phyloP scores from a whole-genome alignment of 1,140 invertebrate species.

The Yoshiicerus persimilis region DNA sequence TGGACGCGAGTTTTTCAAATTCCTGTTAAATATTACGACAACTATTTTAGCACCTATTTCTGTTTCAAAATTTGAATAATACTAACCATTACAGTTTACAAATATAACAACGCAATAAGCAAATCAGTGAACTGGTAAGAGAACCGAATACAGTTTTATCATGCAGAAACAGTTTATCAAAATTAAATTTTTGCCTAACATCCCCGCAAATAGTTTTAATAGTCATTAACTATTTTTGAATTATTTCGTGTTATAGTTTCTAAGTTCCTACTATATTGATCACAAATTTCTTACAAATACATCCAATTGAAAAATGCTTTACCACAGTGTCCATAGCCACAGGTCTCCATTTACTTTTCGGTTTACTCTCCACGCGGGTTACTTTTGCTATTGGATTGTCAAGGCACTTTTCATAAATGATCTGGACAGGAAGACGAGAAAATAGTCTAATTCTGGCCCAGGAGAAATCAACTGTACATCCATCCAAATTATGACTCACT shows the following conservation, averaged over 20 bases:
- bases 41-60: background rate
- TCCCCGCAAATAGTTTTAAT: too few species aligned
- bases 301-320: slow-evolving; percentile 55
- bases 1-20: slow-evolving; percentile 89
- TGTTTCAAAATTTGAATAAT: too few species aligned
- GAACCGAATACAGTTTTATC: too few species aligned
- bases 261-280: slow-evolving; percentile 4
- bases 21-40: slow-evolving; percentile 63
- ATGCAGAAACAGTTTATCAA: too few species aligned
- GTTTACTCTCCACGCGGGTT: slow-evolving; percentile 77
- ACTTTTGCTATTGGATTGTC: slow-evolving; percentile 79
- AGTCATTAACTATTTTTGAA: too few species aligned
- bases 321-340: slow-evolving; percentile 93
- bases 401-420: slow-evolving; percentile 74
- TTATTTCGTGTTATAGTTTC: too few species aligned
- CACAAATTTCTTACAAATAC: background rate
- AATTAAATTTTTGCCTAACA: too few species aligned
- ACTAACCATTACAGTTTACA: too few species aligned
- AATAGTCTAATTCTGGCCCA: slow-evolving; percentile 90
- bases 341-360: slow-evolving; percentile 95
- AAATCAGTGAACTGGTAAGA: too few species aligned
- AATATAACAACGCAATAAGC: too few species aligned
- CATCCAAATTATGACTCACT: slow-evolving; percentile 65
- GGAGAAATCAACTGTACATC: slow-evolving; percentile 77
- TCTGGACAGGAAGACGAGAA: slow-evolving; percentile 78